Base-by-base conservation (phyloP, 2,113 vertebrate species). In the Sinosuthora webbiana region DNA sequence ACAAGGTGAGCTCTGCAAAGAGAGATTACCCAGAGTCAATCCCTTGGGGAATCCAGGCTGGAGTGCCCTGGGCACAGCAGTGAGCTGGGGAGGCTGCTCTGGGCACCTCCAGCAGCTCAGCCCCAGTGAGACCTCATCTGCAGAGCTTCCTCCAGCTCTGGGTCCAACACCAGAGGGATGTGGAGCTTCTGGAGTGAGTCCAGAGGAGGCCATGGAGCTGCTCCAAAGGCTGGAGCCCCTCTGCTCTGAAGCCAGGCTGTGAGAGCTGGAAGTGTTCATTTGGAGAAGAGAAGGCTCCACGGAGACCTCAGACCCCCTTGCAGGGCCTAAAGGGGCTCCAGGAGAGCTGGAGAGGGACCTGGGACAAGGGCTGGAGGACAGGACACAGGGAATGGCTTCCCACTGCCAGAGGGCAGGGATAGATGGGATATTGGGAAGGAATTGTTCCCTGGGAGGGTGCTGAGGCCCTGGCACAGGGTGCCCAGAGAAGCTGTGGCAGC, bases 1-100 rank as follows among this genome's bases (percentile, higher is more conserved):
- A 17, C 5, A 50, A 35, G 3, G 1, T 6, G 27, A 73, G 75
- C 70, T 69, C 44, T 7, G 55, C 83, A 24, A 18, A 52, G 16
- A 41, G 39, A 16, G n/a, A 69, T 60, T 39, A 55, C 4, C n/a
- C 19, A 23, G 39, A 70, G 35, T 1, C 55, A 39, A 4, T 19
- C 28, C 39, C 55, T 2, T 9, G 47, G 47, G 63, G 28, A 27
- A 6, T 7, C 27, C 27, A 3, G 0, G 6, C 44, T 4, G 3
- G 35, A 41, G 64, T 28, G 53, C 30, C 28, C 30, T 23, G 70
- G 62, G 37, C 44, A 50, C 71, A 22, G 53, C 62, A 44, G 25
- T 6, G 71, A 31, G 1, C 62, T 25, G 83, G 31, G 13, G 37
- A 69, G 11, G 39, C 53, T 37, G 64, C 74, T 62, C 84, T 39